Evolutionary conservation across 1,140 invertebrate species (phyloP).

Genomic region (Bombus waltoni): DNA sequence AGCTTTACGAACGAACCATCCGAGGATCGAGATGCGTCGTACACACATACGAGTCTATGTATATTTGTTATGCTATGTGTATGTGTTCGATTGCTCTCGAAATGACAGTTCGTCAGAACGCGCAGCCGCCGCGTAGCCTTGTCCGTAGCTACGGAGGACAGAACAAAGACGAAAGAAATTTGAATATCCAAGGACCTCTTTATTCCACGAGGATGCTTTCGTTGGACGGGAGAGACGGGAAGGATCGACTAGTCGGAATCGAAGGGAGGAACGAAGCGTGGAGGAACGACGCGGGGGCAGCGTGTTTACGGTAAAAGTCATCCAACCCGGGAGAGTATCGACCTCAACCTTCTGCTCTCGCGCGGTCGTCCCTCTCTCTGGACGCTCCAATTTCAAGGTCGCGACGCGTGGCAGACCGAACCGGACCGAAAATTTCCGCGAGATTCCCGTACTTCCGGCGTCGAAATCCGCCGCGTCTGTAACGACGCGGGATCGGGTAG

Average conservation of each 20-base stretch:
- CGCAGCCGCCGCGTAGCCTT: too few relatives aligned
- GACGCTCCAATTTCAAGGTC: slow-evolving; percentile 43
- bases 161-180: neutral
- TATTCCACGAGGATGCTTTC: neutral
- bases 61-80: too few relatives aligned
- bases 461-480: neutral
- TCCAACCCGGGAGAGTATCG: slow-evolving; percentile 53
- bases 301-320: slow-evolving; percentile 54
- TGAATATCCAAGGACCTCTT: neutral
- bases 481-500: neutral
- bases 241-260: neutral
- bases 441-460: slow-evolving; percentile 16
- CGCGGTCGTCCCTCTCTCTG: neutral
- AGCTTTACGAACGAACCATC: neutral
- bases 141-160: neutral
- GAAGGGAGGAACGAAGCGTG: neutral
- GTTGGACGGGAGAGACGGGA: neutral
- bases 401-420: neutral
- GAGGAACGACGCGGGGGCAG: slow-evolving; percentile 4
- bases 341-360: slow-evolving; percentile 35
- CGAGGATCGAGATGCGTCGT: neutral
- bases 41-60: neutral
- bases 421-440: slow-evolving; percentile 17
- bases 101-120: neutral
- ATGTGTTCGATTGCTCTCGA: neutral